Evolutionary conservation across 2,113 vertebrate genomes (phyloP), one percentile per base, ranked within the genome.

Genomic region (Collichthys lucidus): DNA sequence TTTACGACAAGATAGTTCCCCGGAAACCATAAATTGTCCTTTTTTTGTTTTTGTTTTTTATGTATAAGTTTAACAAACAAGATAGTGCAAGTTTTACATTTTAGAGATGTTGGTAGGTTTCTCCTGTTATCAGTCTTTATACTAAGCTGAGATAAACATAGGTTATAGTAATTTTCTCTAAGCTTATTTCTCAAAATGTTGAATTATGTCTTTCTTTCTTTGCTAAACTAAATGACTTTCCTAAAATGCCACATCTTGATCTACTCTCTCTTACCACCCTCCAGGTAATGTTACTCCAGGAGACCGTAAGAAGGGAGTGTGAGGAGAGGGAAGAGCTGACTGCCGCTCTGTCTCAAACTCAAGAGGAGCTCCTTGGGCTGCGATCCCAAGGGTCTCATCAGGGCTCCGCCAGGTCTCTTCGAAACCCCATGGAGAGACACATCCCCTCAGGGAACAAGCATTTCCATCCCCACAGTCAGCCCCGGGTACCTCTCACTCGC

Each of bases 271-370:
- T 26, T 9, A 35, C 1, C 26, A 35, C 14, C 74, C 94, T 62
- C 73, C 73, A 98, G 97, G 97, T 96, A 12, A 40, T 72, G 4
- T 82, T 97, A 63, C 96, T 98, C 77, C 95, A 97, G 92, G 96
- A 98, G 68, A 98, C 96, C 0, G 96, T 98, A 50, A 95, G 96
- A 24, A 92, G 94, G 42, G 97, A 98, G 93, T 98, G 97, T 75
- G 96, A 96, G 92, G 97, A 98, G 88, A 96, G 97, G 85, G 96
- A 94, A 80, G 96, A 96, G 82, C 96, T 99, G 82, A 97, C 96
- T 0, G 95, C 96, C 31, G 96, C 96, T 12, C 87, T 99, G 88
- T 89, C 93, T 83, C 93, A 88, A 59, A 95, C 96, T 80, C 93
- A 93, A 50, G 96, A 96, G 66, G 95, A 97, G 92, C 95, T 97